Evolutionary conservation across 2,113 vertebrate genomes (phyloP).

Genomic region (Gobiocypris rarus): DNA sequence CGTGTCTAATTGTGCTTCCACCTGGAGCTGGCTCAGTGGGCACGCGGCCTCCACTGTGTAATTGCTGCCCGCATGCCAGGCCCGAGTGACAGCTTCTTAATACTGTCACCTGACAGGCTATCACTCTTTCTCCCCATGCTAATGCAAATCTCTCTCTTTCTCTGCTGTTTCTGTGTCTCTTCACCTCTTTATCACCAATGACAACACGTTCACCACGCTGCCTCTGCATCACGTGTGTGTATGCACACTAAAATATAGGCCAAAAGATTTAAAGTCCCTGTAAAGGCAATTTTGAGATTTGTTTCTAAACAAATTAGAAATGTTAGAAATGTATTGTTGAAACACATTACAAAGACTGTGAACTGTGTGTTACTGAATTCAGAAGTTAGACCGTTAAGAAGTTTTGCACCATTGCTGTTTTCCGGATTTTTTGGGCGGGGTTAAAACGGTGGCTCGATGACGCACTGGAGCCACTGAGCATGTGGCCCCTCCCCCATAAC

Average conservation of each 20-base stretch:
- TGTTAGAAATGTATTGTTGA: no score
- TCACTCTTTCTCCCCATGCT: constrained; percentile 57
- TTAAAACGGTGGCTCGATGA: no score
- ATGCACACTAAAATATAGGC: not conserved
- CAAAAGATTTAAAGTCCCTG: no score
- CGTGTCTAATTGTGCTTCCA: constrained; percentile 58
- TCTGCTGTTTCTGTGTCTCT: constrained; percentile 43
- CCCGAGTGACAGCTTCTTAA: constrained; percentile 53
- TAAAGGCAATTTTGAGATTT: no score
- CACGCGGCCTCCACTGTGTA: constrained; percentile 42
- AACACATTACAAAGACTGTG: no score
- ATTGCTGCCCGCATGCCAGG: constrained; percentile 45
- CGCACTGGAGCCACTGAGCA: no score
- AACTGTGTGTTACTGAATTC: no score
- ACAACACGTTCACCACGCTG: not conserved
- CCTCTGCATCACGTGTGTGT: not conserved
- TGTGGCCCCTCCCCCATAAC: no score
- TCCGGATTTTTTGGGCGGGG: no score
- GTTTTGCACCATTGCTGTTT: no score
- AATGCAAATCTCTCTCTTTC: constrained; percentile 45
- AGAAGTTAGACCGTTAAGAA: no score
- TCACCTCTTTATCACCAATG: constrained; percentile 66
- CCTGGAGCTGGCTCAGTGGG: constrained; percentile 56
- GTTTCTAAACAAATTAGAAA: no score
- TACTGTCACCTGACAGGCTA: constrained; percentile 64